Percentiles rank a stretch among this genome's conserved stretches.
phyloP scores from a whole-genome alignment of 2,888 invertebrate species.

The Xestia rhomboidea region DNA sequence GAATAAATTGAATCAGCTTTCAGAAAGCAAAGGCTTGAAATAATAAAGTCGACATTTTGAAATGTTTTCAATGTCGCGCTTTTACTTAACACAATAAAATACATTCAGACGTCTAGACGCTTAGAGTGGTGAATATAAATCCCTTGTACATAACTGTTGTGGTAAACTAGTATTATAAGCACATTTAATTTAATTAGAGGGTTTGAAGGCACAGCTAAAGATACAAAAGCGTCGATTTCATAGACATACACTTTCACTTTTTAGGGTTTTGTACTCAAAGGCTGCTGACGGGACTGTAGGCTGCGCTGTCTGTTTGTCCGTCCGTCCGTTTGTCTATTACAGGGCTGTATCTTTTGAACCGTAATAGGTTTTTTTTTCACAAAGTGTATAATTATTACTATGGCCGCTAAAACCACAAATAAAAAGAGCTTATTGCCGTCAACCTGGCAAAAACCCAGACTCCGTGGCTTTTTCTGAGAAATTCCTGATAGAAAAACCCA shows the following conservation, averaged over 20 bases:
- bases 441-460: no score
- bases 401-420: neutral
- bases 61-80: slow-evolving; percentile 19
- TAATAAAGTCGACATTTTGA: slow-evolving; percentile 14
- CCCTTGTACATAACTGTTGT: slow-evolving; percentile 1
- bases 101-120: slow-evolving; percentile 43
- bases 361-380: fast-evolving
- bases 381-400: neutral
- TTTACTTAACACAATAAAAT: slow-evolving; percentile 18
- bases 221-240: slow-evolving; percentile 18
- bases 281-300: neutral
- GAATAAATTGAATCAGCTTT: slow-evolving; percentile 3
- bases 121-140: slow-evolving; percentile 30
- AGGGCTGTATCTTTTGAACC: neutral
- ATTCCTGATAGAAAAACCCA: no score
- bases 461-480: no score
- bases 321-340: neutral
- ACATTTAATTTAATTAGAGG: slow-evolving; percentile 26
- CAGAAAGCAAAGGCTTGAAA: slow-evolving; percentile 7
- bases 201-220: neutral
- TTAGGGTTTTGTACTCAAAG: neutral
- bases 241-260: slow-evolving; percentile 2
- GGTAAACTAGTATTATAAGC: slow-evolving; percentile 3
- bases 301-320: neutral
- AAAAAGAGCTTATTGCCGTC: no score